Conservation (phyloP, 2,888 invertebrate species). For the Cacoxenus indagator region DNA sequence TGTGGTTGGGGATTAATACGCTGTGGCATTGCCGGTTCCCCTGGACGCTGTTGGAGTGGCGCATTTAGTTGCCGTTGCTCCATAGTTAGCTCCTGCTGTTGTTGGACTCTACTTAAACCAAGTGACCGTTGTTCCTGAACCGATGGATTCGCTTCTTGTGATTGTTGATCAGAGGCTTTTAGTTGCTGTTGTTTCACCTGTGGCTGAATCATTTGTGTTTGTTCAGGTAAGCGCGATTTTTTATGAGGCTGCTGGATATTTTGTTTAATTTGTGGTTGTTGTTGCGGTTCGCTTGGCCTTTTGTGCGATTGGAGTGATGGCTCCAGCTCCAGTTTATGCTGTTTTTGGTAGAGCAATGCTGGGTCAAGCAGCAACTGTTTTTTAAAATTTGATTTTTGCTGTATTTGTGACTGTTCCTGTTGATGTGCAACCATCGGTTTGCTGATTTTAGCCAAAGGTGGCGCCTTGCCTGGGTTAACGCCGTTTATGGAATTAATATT, state of each 20-base stretch:
- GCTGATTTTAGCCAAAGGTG: background rate
- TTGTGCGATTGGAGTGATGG: too few species aligned
- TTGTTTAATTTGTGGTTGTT: background rate
- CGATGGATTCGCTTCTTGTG: background rate
- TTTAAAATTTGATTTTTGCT: background rate
- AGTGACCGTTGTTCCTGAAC: background rate
- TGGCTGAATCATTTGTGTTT: too few species aligned
- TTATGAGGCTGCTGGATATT: background rate
- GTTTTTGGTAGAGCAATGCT: too few species aligned
- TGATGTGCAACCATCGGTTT: background rate
- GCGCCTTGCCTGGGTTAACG: background rate
- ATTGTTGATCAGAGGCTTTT: background rate
- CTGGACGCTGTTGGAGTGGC: too few species aligned
- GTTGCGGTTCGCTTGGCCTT: too few species aligned
- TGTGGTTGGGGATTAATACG: too few species aligned
- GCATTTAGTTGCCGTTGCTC: background rate
- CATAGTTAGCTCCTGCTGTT: background rate
- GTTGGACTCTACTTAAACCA: background rate
- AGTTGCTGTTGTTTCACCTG: conserved; percentile 30
- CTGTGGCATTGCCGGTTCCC: too few species aligned
- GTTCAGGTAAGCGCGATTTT: too few species aligned
- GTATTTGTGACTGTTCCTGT: background rate
- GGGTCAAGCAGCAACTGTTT: too few species aligned
- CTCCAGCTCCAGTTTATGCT: background rate
- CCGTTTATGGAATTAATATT: background rate